Base-by-base conservation (phyloP, 2,888 invertebrate species). In the Pedicia rivosa region DNA sequence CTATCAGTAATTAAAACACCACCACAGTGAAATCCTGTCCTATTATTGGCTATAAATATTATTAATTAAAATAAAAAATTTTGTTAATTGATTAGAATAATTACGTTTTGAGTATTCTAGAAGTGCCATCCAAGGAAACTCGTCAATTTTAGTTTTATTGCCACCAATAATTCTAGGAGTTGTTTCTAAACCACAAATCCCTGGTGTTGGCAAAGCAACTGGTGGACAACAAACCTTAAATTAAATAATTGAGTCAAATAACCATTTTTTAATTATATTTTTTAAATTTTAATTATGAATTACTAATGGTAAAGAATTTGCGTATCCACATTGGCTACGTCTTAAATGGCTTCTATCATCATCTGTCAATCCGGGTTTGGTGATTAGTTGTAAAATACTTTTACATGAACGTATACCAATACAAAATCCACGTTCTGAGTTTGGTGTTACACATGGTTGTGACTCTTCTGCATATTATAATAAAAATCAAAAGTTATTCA, bases 11-110 rank as follows among this genome's bases (percentile, higher is more conserved):
- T 42, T 8, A 42, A 28, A 20, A 28, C 32, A n/a, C 42, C 42
- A 16, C 77, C 78, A 48, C 79, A 78, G 44, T 72, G 70, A 43
- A 72, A 74, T 2, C 70, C 67, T 48, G 55, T 59, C 2, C 63
- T 65, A 9, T 63, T 64, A 29, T 65, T 70, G 53, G 67, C 67
- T 68, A 24, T 25, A 40, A 33, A 12, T 13, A 10, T 12, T 19
- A 25, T 16, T 24, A 34, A 17, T n/a, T 3, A 2, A 9, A 16
- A n/a, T 25, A 16, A 6, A 17, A n/a, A 12, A n/a, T n/a, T n/a
- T n/a, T n/a, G n/a, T n/a, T n/a, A n/a, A n/a, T n/a, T 12, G 9
- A 13, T 8, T 32, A 6, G 7, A 31, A 17, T 30, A 39, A 9
- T 28, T 39, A 46, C 46, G 32, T 40, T 39, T 43, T 10, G 26